Percentiles rank a stretch among this genome's conserved stretches.
phyloP scores from a whole-genome alignment of 2,888 invertebrate genomes.

The Mythimna vitellina region DNA sequence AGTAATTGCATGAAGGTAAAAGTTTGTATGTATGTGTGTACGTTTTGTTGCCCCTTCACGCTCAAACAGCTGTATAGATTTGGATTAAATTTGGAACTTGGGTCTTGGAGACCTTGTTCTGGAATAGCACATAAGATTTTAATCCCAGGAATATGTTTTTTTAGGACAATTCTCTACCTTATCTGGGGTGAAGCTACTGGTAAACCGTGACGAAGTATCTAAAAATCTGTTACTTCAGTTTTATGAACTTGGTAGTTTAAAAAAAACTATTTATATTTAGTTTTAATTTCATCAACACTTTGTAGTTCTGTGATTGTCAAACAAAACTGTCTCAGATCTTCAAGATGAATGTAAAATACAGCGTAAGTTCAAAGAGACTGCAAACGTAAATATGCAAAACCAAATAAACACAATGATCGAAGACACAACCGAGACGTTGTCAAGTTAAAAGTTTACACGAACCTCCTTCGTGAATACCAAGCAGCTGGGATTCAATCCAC shows the following conservation, averaged over 20 bases:
- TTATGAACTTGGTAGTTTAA: neutral
- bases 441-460: constrained; percentile 29
- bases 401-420: constrained; percentile 31
- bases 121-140: too few relatives aligned
- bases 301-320: neutral
- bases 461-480: constrained; percentile 35
- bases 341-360: neutral
- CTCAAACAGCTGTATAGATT: too few relatives aligned
- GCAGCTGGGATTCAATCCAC: constrained; percentile 21
- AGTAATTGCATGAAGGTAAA: neutral
- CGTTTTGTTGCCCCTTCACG: too few relatives aligned
- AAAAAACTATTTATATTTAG: neutral
- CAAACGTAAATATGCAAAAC: constrained; percentile 4
- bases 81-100: too few relatives aligned
- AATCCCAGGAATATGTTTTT: too few relatives aligned
- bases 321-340: neutral
- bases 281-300: neutral
- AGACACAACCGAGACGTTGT: neutral
- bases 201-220: neutral
- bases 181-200: too few relatives aligned
- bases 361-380: neutral
- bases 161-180: too few relatives aligned
- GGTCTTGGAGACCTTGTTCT: too few relatives aligned
- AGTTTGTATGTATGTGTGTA: too few relatives aligned
- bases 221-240: neutral